Evolutionary conservation across 2,113 vertebrate species (phyloP).

Genomic region (Rhea pennata): DNA sequence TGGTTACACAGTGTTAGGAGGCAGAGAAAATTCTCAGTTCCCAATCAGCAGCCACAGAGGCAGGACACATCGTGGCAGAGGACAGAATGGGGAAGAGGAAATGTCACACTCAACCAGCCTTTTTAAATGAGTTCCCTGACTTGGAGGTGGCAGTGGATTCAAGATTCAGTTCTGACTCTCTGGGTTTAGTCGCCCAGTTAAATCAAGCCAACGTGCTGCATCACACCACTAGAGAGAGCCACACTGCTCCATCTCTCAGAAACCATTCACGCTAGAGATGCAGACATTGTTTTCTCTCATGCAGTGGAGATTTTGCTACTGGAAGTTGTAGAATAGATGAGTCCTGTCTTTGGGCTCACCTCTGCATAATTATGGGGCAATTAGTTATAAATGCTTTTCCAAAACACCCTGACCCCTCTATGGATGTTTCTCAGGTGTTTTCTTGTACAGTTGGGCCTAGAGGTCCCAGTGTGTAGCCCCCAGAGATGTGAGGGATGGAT

Average conservation of each 20-base stretch:
- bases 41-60: not conserved
- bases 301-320: not conserved
- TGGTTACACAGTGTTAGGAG: not conserved
- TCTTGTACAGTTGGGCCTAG: not conserved
- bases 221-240: not conserved
- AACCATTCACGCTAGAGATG: accelerated
- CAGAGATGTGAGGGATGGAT: not conserved
- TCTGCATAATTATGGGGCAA: not conserved
- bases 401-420: not conserved
- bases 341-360: not conserved
- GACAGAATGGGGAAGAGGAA: not conserved
- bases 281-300: not conserved
- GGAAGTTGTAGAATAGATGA: not conserved
- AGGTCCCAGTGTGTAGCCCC: not conserved
- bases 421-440: not conserved
- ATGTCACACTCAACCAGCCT: not conserved
- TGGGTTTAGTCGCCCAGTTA: accelerated
- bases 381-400: not conserved
- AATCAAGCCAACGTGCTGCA: not conserved
- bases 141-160: not conserved
- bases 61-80: not conserved
- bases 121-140: not conserved
- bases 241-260: accelerated
- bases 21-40: not conserved
- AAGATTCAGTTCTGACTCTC: not conserved